phyloP scores from a whole-genome alignment of 2,888 invertebrate species.

The Diplazon laetatorius region DNA sequence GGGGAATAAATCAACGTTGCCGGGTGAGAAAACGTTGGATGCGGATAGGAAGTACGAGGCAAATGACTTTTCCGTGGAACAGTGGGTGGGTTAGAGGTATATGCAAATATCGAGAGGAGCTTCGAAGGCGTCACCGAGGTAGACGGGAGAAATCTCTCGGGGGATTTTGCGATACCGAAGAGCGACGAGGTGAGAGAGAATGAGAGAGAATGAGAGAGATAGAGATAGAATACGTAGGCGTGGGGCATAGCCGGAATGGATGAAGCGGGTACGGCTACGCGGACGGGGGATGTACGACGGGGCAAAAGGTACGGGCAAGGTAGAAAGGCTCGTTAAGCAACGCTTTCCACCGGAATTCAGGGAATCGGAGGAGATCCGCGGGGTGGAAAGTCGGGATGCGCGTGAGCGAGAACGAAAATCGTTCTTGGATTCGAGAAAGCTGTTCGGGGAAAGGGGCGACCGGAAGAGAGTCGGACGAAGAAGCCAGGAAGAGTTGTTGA shows the following conservation, averaged over 20 bases:
- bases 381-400: conserved; percentile 14
- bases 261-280: conserved; percentile 43
- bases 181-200: conserved; percentile 35
- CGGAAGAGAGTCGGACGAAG: conserved; percentile 35
- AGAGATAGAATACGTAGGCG: conserved; percentile 25
- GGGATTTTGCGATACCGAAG: conserved; percentile 38
- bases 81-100: conserved; percentile 52
- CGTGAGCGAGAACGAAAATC: conserved; percentile 47
- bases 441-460: too few relatives aligned
- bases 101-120: conserved; percentile 64
- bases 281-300: conserved; percentile 50
- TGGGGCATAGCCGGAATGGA: conserved; percentile 4
- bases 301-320: conserved; percentile 54
- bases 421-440: conserved; percentile 56
- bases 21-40: conserved; percentile 5
- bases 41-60: conserved; percentile 30
- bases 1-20: conserved; percentile 57
- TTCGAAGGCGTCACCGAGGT: conserved; percentile 55
- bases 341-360: conserved; percentile 68
- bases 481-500: conserved; percentile 23
- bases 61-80: conserved; percentile 51
- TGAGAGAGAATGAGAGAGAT: conserved; percentile 11
- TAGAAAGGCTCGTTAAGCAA: conserved; percentile 74
- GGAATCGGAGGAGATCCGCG: conserved; percentile 68
- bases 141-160: conserved; percentile 54